Percentiles rank a stretch among this genome's conserved stretches.
These are phyloP conservation scores for Meloidogyne exigua DNA, from an alignment of 1,140 invertebrate species.

Conservation along the genomic window DNA sequence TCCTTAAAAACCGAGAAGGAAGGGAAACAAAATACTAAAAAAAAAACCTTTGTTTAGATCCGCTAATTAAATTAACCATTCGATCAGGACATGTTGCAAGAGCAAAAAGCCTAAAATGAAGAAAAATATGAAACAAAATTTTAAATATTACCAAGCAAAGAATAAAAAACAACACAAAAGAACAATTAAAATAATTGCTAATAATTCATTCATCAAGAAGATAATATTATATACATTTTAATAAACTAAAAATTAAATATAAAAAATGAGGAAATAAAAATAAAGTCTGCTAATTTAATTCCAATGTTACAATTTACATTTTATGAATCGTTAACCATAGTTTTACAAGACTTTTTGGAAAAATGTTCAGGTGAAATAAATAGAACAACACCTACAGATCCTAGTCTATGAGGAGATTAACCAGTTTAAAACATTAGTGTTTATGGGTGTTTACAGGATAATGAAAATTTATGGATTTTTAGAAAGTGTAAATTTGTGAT, in stretches of 20 bases:
- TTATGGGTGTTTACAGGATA: too few species aligned
- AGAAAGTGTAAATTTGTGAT: too few species aligned
- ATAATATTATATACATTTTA: background rate
- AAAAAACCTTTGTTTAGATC: slow-evolving; percentile 10
- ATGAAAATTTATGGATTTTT: too few species aligned
- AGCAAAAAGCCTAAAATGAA: slow-evolving; percentile 32
- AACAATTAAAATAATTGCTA: slow-evolving; percentile 48
- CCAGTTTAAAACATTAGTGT: too few species aligned
- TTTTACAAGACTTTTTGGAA: too few species aligned
- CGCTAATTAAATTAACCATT: slow-evolving; percentile 27
- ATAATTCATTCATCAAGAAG: slow-evolving; percentile 41
- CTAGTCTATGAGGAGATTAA: too few species aligned
- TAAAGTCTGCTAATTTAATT: background rate
- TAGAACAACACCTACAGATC: too few species aligned
- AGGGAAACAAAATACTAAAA: background rate
- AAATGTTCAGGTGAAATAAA: too few species aligned
- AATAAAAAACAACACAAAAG: slow-evolving; percentile 46
- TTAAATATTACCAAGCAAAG: slow-evolving; percentile 40
- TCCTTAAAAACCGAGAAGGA: too few species aligned
- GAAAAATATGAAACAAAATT: background rate
- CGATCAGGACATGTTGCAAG: slow-evolving; percentile 39
- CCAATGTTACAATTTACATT: too few species aligned
- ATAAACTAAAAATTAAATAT: background rate
- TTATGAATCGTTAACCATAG: too few species aligned
- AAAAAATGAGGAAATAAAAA: background rate